These are phyloP conservation scores for Aphelenchoides besseyi DNA, from an alignment of 1,140 invertebrate genomes.

Conservation along the genomic window DNA sequence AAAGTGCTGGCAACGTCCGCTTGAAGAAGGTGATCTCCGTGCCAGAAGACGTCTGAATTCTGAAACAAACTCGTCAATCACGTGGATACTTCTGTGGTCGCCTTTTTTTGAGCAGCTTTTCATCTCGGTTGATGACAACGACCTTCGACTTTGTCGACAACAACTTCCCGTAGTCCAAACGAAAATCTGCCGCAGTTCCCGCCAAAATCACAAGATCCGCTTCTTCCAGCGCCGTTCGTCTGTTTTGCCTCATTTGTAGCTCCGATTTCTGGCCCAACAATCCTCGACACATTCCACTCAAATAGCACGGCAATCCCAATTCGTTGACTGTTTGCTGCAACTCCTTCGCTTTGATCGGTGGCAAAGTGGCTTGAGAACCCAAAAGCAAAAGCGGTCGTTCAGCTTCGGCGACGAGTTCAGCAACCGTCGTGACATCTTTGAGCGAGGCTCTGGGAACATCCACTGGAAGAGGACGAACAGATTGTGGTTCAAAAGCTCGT, in stretches of 20 bases:
- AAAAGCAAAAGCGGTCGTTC: constrained; percentile 68
- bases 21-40: constrained; percentile 67
- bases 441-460: constrained; percentile 57
- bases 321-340: constrained; percentile 66
- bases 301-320: constrained; percentile 69
- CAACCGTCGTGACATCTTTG: constrained; percentile 64
- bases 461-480: constrained; percentile 66
- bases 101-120: constrained; percentile 68
- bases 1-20: constrained; percentile 69
- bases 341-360: constrained; percentile 66
- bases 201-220: constrained; percentile 71
- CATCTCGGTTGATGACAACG: constrained; percentile 69
- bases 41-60: constrained; percentile 72
- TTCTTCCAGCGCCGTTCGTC: constrained; percentile 69
- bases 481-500: constrained; percentile 67
- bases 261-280: constrained; percentile 67
- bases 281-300: constrained; percentile 71
- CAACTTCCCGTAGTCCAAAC: constrained; percentile 69
- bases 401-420: constrained; percentile 65
- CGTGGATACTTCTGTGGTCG: neutral
- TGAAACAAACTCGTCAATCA: constrained; percentile 46
- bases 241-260: constrained; percentile 68
- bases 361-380: constrained; percentile 70
- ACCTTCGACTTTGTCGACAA: constrained; percentile 69
- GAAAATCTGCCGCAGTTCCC: constrained; percentile 71